Conservation (phyloP, 2,797 vertebrate genomes). For the Hemitrygon akajei region DNA sequence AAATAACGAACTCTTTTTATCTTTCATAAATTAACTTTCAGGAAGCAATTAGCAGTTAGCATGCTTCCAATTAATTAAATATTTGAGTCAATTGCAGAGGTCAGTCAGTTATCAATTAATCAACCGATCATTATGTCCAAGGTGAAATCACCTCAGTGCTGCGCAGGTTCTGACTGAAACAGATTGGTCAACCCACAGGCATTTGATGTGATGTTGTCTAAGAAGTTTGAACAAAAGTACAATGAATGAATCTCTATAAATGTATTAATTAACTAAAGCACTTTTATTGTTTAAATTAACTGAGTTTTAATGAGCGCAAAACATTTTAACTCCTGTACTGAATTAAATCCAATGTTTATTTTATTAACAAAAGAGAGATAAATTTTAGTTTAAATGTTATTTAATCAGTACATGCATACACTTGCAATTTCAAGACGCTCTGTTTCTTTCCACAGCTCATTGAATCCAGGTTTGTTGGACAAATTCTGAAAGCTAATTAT, state of each 20-base stretch:
- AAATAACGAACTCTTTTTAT: not conserved
- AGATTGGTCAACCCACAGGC: not conserved
- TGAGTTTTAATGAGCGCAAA: not conserved
- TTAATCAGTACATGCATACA: constrained; percentile 4
- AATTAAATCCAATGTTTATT: not conserved
- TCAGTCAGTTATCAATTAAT: constrained; percentile 7
- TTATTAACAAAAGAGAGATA: not conserved
- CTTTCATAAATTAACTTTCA: not conserved
- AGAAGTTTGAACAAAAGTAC: constrained; percentile 3
- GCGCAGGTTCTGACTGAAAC: not conserved
- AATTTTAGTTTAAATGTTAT: not conserved
- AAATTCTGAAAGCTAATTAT: not conserved
- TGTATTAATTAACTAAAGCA: not conserved
- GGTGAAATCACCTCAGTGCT: too few species aligned
- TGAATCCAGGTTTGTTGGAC: not conserved
- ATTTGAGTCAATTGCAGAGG: not conserved
- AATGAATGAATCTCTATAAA: not conserved
- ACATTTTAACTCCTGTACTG: not conserved
- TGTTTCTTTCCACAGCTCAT: not conserved
- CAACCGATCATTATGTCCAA: not conserved
- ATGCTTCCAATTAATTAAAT: constrained; percentile 4
- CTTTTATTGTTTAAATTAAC: not conserved
- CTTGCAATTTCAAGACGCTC: not conserved
- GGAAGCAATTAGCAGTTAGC: not conserved
- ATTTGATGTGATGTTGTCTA: not conserved